Evolutionary conservation across 2,888 invertebrate species (phyloP).

Genomic region (Drosophila ezoana): DNA sequence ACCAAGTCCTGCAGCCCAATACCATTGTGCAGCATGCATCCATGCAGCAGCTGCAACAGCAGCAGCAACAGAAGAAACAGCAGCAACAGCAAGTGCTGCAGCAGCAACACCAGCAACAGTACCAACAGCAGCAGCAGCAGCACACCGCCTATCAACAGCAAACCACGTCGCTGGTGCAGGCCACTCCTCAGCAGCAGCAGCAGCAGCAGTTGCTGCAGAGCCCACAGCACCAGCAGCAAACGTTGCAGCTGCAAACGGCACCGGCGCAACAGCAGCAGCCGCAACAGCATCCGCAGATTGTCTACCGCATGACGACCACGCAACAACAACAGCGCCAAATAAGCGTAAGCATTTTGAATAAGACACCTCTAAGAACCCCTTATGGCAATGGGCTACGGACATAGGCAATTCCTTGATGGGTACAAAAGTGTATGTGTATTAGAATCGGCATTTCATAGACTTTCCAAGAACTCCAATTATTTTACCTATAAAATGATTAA

Average conservation of each 20-base stretch:
- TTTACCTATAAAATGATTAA: no score
- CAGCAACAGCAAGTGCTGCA: conserved; percentile 58
- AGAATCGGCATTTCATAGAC: no score
- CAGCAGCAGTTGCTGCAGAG: conserved; percentile 75
- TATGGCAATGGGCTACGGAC: no score
- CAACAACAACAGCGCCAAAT: conserved; percentile 70
- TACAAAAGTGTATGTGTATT: no score
- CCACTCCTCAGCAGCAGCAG: conserved; percentile 70
- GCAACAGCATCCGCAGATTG: conserved; percentile 71
- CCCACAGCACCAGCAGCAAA: conserved; percentile 66
- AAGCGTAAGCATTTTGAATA: conserved; percentile 52
- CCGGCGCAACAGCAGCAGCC: conserved; percentile 66
- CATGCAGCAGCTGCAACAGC: conserved; percentile 67
- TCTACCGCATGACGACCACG: conserved; percentile 76
- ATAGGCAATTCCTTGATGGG: no score
- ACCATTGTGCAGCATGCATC: conserved; percentile 78
- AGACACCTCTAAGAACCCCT: background rate
- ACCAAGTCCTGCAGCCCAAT: conserved; percentile 78
- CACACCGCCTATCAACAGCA: conserved; percentile 70
- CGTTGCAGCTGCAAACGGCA: conserved; percentile 68
- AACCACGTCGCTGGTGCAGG: conserved; percentile 56
- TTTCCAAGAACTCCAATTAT: no score
- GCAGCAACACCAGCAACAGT: conserved; percentile 67
- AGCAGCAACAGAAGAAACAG: conserved; percentile 45
- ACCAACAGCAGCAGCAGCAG: conserved; percentile 63